Conservation (phyloP, 2,888 invertebrate species). For the Agrochola macilenta region DNA sequence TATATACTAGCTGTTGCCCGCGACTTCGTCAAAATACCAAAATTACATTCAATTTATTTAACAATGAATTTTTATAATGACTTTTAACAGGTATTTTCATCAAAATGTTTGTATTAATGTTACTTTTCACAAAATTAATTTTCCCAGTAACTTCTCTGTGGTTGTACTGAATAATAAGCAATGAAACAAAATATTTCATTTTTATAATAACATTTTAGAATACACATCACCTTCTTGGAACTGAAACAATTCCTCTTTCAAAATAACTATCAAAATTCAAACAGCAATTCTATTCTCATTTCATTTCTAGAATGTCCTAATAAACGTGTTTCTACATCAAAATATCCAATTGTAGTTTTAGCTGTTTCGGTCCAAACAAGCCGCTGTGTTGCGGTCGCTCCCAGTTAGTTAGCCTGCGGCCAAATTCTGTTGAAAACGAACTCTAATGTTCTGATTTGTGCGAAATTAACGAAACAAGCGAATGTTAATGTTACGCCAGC, state of each 20-base stretch:
- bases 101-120: too few relatives aligned
- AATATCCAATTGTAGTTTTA: conserved; percentile 79
- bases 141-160: too few relatives aligned
- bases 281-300: conserved; percentile 18
- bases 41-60: not conserved
- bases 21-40: not conserved
- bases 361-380: conserved; percentile 72
- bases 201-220: not conserved
- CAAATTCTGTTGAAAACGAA: conserved; percentile 75
- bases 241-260: conserved; percentile 1
- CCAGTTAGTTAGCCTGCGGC: conserved; percentile 82
- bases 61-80: not conserved
- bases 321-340: conserved; percentile 67
- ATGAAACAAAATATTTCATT: not conserved
- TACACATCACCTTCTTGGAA: not conserved
- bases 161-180: too few relatives aligned
- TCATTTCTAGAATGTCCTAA: conserved; percentile 49
- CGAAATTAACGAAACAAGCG: conserved; percentile 79
- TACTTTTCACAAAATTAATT: too few relatives aligned
- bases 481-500: conserved; percentile 70
- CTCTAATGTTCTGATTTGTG: conserved; percentile 79
- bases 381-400: conserved; percentile 78
- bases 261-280: conserved; percentile 8
- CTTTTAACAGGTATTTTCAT: not conserved
- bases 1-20: too few relatives aligned